Evolutionary conservation across 2,888 invertebrate genomes (phyloP), one percentile per base, ranked within the genome.

Genomic region (Plusia festucae): DNA sequence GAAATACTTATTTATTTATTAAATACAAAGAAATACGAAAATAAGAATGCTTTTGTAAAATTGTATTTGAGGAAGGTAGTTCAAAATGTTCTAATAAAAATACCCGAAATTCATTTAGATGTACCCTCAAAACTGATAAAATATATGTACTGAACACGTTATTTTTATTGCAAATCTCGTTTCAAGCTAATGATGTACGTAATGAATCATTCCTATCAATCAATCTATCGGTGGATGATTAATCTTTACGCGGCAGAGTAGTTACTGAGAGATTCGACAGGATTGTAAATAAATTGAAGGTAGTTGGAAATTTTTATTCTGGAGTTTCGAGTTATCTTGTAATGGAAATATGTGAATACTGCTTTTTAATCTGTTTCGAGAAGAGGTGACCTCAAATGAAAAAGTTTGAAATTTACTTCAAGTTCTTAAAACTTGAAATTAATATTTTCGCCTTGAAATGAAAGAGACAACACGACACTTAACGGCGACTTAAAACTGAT

Each of bases 201-300:
- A 4, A 49, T 60, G 57, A 59, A 49, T 74, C 69, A 59, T 61
- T 24, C 16, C 7, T n/a, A 60, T 68, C 52, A 59, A 73, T 73
- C 46, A 46, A 18, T 46, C 46, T 3, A 6, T 40, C 40, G 40
- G 18, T 18, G 58, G 30, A 56, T 68, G 68, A 62, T 59, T 57
- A 11, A 40, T 71, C 71, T 16, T 58, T 61, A 51, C 27, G 40
- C 16, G 34, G 8, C 20, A 13, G 24, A 44, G 22, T 6, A 16
- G 46, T 11, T 46, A 46, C 18, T 46, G 18, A 46, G 46, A 46
- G 46, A 46, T 9, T 16, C 40, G 46, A 18, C 46, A 18, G 46
- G 11, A 46, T 46, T 46, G 46, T 46, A 46, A 46, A 18, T 46
- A 46, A 46, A 18, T 16, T 18, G 16, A 46, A 46, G 16, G 46